These are phyloP conservation scores for Pelodiscus sinensis DNA, from an alignment of 2,113 vertebrate genomes.

Conservation along the genomic window DNA sequence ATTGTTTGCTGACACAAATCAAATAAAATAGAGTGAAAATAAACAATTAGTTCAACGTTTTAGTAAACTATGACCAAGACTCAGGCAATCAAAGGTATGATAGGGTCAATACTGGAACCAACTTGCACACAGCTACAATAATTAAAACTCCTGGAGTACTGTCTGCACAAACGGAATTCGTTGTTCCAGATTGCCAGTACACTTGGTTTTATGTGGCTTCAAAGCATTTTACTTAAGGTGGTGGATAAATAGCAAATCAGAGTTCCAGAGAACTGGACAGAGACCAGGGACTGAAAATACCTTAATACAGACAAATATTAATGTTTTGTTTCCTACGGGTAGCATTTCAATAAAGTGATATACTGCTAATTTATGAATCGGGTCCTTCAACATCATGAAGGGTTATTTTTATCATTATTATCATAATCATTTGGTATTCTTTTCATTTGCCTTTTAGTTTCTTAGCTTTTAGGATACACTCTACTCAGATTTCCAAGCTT, in stretches of 20 bases:
- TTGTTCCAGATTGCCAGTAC: neutral
- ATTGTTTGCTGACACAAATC: neutral
- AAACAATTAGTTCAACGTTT: neutral
- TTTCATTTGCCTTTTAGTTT: neutral
- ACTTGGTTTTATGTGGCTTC: neutral
- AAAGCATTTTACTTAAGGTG: neutral
- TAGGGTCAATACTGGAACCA: neutral
- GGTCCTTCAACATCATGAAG: neutral
- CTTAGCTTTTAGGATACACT: neutral
- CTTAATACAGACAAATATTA: neutral
- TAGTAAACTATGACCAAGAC: neutral
- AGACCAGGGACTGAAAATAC: neutral
- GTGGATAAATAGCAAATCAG: neutral
- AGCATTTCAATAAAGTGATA: neutral
- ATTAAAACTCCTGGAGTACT: neutral
- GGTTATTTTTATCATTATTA: neutral
- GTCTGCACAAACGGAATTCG: neutral
- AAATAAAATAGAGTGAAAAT: neutral
- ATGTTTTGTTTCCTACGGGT: neutral
- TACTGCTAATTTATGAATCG: accelerated
- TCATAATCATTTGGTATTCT: neutral
- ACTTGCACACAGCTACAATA: neutral
- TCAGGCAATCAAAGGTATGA: neutral
- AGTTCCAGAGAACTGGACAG: accelerated
- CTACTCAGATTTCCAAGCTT: neutral